phyloP scores from a whole-genome alignment of 2,113 vertebrate species.

The Elanoides forficatus region DNA sequence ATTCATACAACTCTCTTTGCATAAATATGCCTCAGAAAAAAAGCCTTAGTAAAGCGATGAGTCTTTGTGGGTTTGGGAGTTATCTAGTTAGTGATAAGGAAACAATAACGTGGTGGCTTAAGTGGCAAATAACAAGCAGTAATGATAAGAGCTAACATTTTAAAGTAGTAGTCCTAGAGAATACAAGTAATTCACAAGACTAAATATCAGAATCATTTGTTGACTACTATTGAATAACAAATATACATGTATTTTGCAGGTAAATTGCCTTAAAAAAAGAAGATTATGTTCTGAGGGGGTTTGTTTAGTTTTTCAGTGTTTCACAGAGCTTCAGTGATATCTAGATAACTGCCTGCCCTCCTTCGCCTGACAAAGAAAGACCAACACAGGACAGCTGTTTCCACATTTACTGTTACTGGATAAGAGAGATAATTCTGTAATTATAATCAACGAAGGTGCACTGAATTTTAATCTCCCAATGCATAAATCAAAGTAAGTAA shows the following conservation, averaged over 20 bases:
- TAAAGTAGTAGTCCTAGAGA: neutral
- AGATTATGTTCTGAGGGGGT: neutral
- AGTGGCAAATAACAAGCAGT: neutral
- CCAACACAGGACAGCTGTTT: neutral
- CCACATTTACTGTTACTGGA: neutral
- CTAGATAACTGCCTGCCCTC: neutral
- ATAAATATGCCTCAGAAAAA: neutral
- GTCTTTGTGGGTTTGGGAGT: slow-evolving; percentile 8
- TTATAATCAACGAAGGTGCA: neutral
- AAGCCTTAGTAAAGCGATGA: neutral
- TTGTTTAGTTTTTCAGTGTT: neutral
- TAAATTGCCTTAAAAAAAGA: neutral
- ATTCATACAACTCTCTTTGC: neutral
- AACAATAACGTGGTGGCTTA: neutral
- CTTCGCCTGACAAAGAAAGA: neutral
- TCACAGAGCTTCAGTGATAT: neutral
- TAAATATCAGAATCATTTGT: neutral
- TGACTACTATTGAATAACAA: neutral
- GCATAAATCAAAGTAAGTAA: neutral
- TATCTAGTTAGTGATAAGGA: neutral
- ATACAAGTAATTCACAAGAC: neutral
- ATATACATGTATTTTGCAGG: neutral
- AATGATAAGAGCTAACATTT: neutral
- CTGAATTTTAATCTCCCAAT: neutral
- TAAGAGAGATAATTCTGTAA: neutral